Evolutionary conservation across 2,888 invertebrate genomes (phyloP), one percentile per base, ranked within the genome.

Genomic region (Orgyia antiqua): DNA sequence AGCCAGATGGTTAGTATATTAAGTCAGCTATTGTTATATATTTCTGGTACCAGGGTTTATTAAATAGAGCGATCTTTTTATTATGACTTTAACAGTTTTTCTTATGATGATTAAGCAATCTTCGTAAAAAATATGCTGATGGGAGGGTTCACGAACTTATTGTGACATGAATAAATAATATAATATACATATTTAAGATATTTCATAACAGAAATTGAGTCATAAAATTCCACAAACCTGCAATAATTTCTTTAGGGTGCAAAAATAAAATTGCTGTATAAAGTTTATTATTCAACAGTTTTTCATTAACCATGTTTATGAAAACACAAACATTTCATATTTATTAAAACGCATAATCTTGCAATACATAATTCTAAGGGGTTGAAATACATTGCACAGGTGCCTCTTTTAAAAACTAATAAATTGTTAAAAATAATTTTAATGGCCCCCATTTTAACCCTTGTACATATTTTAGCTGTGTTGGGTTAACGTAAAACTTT

Each of bases 291-390:
- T 42, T 43, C 43, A 52, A 40, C 41, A 42, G 23, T 51, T 53
- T 59, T 58, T 58, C 50, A 58, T 58, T 58, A 48, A 50, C 45
- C 44, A 34, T 37, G 43, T 58, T 61, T 56, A 56, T 50, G 49
- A 39, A 27, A 31, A 33, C 35, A 45, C 39, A 45, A 45, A 37
- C 33, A 34, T 49, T 41, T 43, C 39, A 47, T 53, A 51, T 51
- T 51, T 51, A 38, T 42, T 40, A 32, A 20, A 34, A 42, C 31
- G 45, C 39, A 42, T 42, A 51, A 40, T 39, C 24, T 38, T 23
- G 27, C 35, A 27, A 23, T 34, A 35, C 33, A 34, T 27, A 24
- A 20, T 27, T 11, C 27, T 10, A 21, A 19, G 20, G 13, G 11
- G 29, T 9, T 40, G 24, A 25, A 31, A 38, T 30, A 24, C 21